Conservation (phyloP, 2,113 vertebrate genomes). For the Crypturellus undulatus region DNA sequence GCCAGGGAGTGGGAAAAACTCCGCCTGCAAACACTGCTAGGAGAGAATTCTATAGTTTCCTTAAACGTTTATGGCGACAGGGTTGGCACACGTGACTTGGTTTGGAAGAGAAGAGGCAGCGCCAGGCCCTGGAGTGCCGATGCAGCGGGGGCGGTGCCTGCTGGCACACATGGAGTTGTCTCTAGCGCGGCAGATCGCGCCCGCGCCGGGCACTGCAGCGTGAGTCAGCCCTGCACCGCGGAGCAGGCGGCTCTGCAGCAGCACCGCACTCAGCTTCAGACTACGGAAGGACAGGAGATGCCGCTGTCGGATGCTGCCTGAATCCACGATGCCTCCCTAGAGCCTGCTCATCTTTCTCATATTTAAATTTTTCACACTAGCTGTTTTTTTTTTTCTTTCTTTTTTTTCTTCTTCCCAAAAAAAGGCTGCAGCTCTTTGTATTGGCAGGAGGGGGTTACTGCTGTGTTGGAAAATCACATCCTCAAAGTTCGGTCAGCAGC, state of each 20-base stretch:
- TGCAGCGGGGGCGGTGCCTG: neutral
- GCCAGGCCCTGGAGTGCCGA: neutral
- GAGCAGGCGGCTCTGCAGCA: neutral
- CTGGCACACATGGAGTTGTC: neutral
- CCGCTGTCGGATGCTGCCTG: neutral
- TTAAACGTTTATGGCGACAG: neutral
- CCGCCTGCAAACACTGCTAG: neutral
- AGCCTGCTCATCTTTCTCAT: neutral
- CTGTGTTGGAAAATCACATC: neutral
- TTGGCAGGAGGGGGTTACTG: neutral
- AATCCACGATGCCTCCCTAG: neutral
- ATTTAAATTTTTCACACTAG: neutral
- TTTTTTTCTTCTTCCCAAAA: too few species aligned
- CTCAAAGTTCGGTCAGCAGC: neutral
- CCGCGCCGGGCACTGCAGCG: slow-evolving; percentile 7
- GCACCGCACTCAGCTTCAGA: neutral
- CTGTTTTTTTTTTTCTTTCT: neutral
- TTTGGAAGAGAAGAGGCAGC: neutral
- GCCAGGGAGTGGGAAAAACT: neutral
- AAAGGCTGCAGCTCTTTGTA: neutral
- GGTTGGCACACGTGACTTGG: neutral
- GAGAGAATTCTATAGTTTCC: neutral
- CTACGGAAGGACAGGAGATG: neutral
- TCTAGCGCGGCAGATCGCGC: neutral
- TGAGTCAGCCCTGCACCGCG: slow-evolving; percentile 61